Percentiles rank a stretch among this genome's conserved stretches.
These are phyloP conservation scores for Drosophila mulleri DNA, from an alignment of 2,888 invertebrate species.

Conservation along the genomic window DNA sequence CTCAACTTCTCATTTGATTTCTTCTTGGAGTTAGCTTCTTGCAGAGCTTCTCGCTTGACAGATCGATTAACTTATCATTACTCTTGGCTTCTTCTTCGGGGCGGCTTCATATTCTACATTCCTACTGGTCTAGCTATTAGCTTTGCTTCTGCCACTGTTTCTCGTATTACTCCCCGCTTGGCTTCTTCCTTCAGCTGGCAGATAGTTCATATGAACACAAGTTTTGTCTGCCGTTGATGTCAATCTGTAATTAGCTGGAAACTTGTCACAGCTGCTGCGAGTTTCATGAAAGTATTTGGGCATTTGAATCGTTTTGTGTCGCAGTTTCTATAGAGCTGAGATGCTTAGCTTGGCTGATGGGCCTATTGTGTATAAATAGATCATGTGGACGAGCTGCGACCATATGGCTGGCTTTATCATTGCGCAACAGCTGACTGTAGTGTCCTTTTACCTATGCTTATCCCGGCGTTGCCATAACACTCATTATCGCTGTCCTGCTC, in stretches of 20 bases:
- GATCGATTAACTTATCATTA: neutral
- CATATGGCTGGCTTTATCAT: slow-evolving; percentile 53
- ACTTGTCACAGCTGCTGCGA: neutral
- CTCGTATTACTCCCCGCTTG: neutral
- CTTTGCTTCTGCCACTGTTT: too few relatives aligned
- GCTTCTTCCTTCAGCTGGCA: neutral
- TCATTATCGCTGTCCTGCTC: slow-evolving; percentile 60
- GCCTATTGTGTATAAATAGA: neutral
- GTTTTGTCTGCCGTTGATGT: neutral
- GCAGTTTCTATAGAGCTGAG: slow-evolving; percentile 3
- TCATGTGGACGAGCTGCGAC: slow-evolving; percentile 23
- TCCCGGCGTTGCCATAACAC: slow-evolving; percentile 63
- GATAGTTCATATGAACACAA: neutral
- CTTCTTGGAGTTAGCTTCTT: neutral
- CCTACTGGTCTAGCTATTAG: neutral
- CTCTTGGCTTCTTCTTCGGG: neutral
- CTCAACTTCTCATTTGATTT: neutral
- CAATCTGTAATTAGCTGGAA: neutral
- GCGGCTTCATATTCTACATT: neutral
- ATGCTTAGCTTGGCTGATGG: neutral
- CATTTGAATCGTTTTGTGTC: neutral
- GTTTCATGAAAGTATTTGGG: neutral
- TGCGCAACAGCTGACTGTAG: slow-evolving; percentile 56
- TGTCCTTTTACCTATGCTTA: slow-evolving; percentile 51
- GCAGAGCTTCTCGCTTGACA: neutral